These are phyloP conservation scores for Noctua fimbriata DNA, from an alignment of 2,888 invertebrate species.

Conservation along the genomic window DNA sequence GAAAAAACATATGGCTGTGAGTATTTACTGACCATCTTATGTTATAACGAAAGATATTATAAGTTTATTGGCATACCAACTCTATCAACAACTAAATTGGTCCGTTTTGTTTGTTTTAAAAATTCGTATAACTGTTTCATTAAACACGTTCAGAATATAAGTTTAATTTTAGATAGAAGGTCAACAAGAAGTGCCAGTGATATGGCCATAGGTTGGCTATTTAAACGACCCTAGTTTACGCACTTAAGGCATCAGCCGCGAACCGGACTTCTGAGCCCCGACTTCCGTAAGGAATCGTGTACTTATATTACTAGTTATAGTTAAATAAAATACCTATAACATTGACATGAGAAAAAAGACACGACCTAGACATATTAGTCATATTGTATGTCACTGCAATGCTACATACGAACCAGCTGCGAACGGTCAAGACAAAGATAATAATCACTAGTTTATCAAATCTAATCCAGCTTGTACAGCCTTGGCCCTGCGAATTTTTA, in stretches of 20 bases:
- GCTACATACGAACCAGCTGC: conserved; percentile 9
- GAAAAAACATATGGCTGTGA: background rate
- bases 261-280: conserved; percentile 44
- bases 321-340: conserved; percentile 18
- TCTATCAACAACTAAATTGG: background rate
- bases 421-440: conserved; percentile 23
- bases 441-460: conserved; percentile 11
- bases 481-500: conserved; percentile 27
- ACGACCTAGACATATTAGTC: conserved; percentile 43
- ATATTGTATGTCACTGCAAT: conserved; percentile 31
- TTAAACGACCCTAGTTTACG: conserved; percentile 37
- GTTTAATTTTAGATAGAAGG: conserved; percentile 55
- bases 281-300: conserved; percentile 54
- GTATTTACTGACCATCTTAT: conserved; percentile 3
- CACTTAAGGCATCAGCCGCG: conserved; percentile 22
- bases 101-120: conserved; percentile 27
- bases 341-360: conserved; percentile 43
- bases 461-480: conserved; percentile 2
- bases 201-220: conserved; percentile 29
- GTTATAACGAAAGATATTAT: background rate
- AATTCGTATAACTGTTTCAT: conserved; percentile 2
- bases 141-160: conserved; percentile 23
- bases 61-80: background rate
- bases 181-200: conserved; percentile 41
- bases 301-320: conserved; percentile 7